Evolutionary conservation across 2,797 vertebrate genomes (phyloP).

Genomic region (Anabacerthia variegaticeps): DNA sequence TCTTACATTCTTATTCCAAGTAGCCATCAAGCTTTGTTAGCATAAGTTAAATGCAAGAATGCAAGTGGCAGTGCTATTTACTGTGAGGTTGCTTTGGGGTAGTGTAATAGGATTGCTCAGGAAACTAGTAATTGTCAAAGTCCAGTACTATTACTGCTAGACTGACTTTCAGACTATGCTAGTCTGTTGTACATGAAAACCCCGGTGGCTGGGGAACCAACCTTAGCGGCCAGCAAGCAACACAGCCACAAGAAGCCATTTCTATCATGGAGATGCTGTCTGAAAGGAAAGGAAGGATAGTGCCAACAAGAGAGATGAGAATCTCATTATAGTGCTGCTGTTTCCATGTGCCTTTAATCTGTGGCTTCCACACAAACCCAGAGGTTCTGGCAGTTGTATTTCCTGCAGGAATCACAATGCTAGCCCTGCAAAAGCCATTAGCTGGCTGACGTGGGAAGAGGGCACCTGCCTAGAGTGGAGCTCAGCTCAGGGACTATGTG

Average conservation of each 20-base stretch:
- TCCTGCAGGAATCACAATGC: rapidly evolving
- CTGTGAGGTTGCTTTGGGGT: background rate
- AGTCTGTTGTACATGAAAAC: background rate
- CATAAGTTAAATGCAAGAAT: background rate
- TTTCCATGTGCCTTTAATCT: background rate
- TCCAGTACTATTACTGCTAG: background rate
- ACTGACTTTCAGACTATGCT: background rate
- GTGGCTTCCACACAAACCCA: background rate
- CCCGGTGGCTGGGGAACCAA: background rate
- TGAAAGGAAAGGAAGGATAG: background rate
- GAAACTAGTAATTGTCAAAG: background rate
- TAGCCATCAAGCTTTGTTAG: background rate
- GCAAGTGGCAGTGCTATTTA: background rate
- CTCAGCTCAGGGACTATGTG: background rate
- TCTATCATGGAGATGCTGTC: background rate
- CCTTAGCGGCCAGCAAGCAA: background rate
- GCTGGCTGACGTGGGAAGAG: background rate
- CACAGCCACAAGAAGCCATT: background rate
- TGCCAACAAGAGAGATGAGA: background rate
- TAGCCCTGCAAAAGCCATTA: background rate
- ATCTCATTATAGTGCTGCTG: background rate
- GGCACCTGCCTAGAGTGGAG: background rate
- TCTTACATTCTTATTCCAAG: background rate
- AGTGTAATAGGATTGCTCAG: background rate
- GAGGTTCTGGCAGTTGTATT: background rate